Evolutionary conservation across 2,113 vertebrate genomes (phyloP), one percentile per base, ranked within the genome.

Genomic region (Siniperca knerii): DNA sequence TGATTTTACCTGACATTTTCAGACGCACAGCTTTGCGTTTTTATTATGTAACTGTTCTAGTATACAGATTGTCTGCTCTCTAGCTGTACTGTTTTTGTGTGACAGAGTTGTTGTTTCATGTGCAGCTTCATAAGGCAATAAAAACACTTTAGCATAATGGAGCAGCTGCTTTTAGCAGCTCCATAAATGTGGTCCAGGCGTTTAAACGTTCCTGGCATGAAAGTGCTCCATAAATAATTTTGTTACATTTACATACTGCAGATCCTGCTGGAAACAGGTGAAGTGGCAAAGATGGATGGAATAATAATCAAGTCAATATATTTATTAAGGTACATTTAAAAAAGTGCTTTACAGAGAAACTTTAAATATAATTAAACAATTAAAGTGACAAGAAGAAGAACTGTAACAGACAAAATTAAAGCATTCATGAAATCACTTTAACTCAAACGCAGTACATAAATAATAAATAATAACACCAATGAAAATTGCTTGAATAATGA

Each of bases 121-220:
- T 77, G 73, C 40, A 65, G 67, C 33, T 74, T n/a, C 9, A 57
- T 10, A 1, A 69, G 46, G 71, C 29, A 52, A 81, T 86, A 79
- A 86, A 80, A 68, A 73, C 69, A 84, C 64, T 75, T 85, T 13
- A 3, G 52, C 42, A 57, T 76, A 86, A 81, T 88, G 77, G 55
- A 75, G 52, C 60, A 77, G 73, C 73, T 83, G 75, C 85, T 81
- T 81, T 81, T 80, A 81, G 81, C 44, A 52, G 65, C 54, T 75
- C 78, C 40, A 75, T 71, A 81, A 83, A 83, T 50, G 37, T 50
- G 15, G 6, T 42, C 57, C 25, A 77, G 66, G 21, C 25, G 0
- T 69, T 44, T 57, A 75, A 82, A 82, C 25, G 55, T 40, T 77
- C 33, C 64, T 77, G 62, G 60, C 61, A 57, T 46, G 6, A 64